Base-by-base conservation (phyloP, 1,140 invertebrate genomes). In the Drosophila sulfurigaster region DNA sequence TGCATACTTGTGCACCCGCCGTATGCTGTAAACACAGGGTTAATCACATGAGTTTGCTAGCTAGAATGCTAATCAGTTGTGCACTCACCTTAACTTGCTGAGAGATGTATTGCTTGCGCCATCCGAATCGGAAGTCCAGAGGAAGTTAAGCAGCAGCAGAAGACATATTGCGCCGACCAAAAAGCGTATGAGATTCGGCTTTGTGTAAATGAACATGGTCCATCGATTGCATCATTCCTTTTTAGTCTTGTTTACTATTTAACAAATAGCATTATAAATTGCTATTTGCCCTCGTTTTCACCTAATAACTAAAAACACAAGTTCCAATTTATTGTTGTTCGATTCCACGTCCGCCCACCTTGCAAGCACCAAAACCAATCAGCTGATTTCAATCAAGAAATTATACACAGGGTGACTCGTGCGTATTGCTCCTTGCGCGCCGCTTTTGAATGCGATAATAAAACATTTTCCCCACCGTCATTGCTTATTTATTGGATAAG, bases 1-100 rank as follows among this genome's bases (percentile, higher is more conserved):
- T 28, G 85, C 85, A 88, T 88, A 91, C 30, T 85, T 91, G 71
- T 91, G 88, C 63, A 91, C 82, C 25, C 89, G 83, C 13, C 83
- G 73, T 46, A 91, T 81, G 69, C 88, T 91, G 35, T 45, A 35
- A 70, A 68, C 20, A 62, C 10, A 56, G 7, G 41, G 52, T 46
- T 46, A 52, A 48, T 46, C 13, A 13, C 71, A 38, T n/a, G 7
- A 10, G 13, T 25, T 25, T 25, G 20, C 20, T 25, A 25, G 20
- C 5, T 3, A 20, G 11, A 10, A 1, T 20, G 28, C 15, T n/a
- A 56, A 56, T n/a, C 41, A 20, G 2, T 30, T 52, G 15, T n/a
- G 15, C 38, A 75, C 56, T 43, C 28, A 88, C 88, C 88, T 91
- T 49, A 91, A 70, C 28, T 88, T 91, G 79, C 81, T 86, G n/a